A percentile compares a stretch with the other conserved stretches of the same genome.
These are phyloP conservation scores for Achroia grisella DNA, from an alignment of 1,140 invertebrate genomes.

Conservation along the genomic window DNA sequence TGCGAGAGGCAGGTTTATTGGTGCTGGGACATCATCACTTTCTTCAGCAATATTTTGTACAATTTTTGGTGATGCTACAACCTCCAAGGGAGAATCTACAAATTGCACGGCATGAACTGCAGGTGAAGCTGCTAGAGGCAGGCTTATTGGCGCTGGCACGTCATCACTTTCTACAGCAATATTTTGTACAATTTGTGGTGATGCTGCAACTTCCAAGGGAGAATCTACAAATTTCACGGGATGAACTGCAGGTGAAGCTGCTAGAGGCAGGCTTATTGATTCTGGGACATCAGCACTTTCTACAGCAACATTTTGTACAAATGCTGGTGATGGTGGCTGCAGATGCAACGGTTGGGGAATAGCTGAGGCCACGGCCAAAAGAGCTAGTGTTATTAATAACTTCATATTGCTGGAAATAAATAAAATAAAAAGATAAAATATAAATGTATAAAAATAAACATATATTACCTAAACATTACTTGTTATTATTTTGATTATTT, in stretches of 20 bases:
- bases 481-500: too few species aligned
- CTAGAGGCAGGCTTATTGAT: too few species aligned
- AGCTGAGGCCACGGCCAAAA: conserved; percentile 34
- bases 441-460: too few species aligned
- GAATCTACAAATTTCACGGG: neutral
- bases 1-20: neutral
- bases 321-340: neutral
- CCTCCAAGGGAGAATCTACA: neutral
- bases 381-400: conserved; percentile 28
- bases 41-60: neutral
- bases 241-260: neutral
- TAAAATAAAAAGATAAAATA: too few species aligned
- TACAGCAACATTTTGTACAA: neutral
- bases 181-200: conserved; percentile 6
- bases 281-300: neutral
- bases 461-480: too few species aligned
- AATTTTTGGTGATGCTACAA: neutral
- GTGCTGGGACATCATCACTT: neutral
- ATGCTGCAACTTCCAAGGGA: neutral
- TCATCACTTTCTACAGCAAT: too few species aligned
- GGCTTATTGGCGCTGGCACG: too few species aligned
- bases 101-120: neutral
- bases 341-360: conserved; percentile 11
- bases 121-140: neutral
- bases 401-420: conserved; percentile 47